These are phyloP conservation scores for Thecocarcelia acutangulata DNA, from an alignment of 2,888 invertebrate genomes.

Conservation along the genomic window DNA sequence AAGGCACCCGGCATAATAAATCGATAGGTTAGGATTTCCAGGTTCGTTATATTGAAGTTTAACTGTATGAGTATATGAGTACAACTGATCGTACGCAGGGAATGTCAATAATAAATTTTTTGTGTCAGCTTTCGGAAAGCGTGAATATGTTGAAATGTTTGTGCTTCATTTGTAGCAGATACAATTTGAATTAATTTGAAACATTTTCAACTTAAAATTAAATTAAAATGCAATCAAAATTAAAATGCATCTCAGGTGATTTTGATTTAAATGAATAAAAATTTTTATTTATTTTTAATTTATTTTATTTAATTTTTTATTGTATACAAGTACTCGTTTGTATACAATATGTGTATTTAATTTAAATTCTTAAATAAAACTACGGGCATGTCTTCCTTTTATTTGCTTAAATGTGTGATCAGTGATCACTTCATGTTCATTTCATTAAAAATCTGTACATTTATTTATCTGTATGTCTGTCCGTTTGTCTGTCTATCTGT, in stretches of 20 bases:
- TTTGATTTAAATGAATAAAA: conserved; percentile 44
- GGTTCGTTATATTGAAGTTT: too few species aligned
- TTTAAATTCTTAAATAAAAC: conserved; percentile 46
- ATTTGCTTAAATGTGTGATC: conserved; percentile 30
- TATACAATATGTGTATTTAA: conserved; percentile 32
- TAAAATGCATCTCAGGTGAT: conserved; percentile 66
- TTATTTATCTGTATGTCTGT: conserved; percentile 11
- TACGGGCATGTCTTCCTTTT: conserved; percentile 45
- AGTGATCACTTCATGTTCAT: conserved; percentile 52
- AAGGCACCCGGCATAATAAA: too few species aligned
- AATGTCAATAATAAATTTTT: conserved; percentile 31
- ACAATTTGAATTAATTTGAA: conserved; percentile 62
- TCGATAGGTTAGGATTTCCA: too few species aligned
- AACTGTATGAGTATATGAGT: too few species aligned
- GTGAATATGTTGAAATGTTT: not conserved
- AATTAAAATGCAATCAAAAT: conserved; percentile 33
- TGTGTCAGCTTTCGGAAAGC: not conserved
- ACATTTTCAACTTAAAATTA: conserved; percentile 40
- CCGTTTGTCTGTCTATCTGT: not conserved
- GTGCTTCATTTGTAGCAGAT: conserved; percentile 7
- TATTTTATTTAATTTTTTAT: conserved; percentile 4
- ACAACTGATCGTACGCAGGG: too few species aligned
- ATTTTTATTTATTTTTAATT: conserved; percentile 32
- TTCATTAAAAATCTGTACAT: conserved; percentile 35
- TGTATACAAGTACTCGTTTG: too few species aligned